phyloP scores from a whole-genome alignment of 1,140 invertebrate species.

The Heliconius himera region DNA sequence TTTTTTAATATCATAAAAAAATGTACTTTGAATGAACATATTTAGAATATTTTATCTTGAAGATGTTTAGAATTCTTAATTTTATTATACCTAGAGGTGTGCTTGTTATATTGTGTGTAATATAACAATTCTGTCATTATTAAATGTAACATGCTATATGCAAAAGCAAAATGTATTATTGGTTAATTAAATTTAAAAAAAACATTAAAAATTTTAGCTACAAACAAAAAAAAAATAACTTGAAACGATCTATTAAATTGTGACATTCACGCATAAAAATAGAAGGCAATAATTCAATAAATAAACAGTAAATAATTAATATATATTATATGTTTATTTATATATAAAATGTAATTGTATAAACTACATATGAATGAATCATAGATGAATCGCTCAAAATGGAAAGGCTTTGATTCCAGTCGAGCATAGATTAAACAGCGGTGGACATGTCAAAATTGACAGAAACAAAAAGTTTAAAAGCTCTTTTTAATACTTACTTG shows the following conservation, averaged over 20 bases:
- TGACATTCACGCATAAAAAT: not conserved
- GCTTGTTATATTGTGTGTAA: not conserved
- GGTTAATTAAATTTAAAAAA: no score
- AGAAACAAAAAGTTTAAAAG: constrained; percentile 59
- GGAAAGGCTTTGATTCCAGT: constrained; percentile 22
- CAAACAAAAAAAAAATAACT: not conserved
- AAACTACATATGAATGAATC: constrained; percentile 8
- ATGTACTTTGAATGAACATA: not conserved
- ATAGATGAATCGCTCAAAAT: constrained; percentile 6
- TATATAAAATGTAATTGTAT: not conserved
- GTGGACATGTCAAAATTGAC: constrained; percentile 47
- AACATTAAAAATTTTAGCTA: no score
- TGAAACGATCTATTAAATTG: no score
- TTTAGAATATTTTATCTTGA: not conserved
- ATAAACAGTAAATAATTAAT: not conserved
- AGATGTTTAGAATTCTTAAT: not conserved
- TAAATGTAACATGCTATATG: not conserved
- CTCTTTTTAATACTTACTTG: constrained; percentile 65
- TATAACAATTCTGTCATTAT: not conserved
- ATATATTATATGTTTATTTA: not conserved
- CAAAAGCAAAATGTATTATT: no score
- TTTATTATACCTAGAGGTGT: not conserved
- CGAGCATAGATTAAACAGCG: constrained; percentile 44
- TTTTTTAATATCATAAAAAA: not conserved
- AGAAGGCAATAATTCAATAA: not conserved